phyloP scores from a whole-genome alignment of 2,797 vertebrate species.

The Pangasius mekongensis region DNA sequence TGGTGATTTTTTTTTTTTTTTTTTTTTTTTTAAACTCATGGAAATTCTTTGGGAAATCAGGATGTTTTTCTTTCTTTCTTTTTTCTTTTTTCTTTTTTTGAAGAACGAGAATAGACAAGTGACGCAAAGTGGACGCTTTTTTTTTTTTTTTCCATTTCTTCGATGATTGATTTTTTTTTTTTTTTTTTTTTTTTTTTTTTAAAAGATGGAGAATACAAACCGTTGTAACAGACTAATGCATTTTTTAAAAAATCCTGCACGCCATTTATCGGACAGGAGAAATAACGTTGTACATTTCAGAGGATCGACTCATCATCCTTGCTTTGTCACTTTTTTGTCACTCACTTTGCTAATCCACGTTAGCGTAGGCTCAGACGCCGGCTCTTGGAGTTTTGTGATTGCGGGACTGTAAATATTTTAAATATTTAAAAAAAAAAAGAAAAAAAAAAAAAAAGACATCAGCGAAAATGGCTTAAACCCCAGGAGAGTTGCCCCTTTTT shows the following conservation, averaged over 20 bases:
- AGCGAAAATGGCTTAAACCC: conserved; percentile 61
- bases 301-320: conserved; percentile 64
- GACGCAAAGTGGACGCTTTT: conserved; percentile 67
- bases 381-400: conserved; percentile 82
- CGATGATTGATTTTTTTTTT: conserved; percentile 67
- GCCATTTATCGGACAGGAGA: conserved; percentile 64
- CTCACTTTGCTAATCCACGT: conserved; percentile 72
- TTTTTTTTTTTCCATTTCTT: conserved; percentile 60
- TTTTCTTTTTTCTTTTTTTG: conserved; percentile 34
- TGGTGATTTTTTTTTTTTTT: conserved; percentile 69
- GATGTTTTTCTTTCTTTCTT: conserved; percentile 37
- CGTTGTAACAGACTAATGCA: conserved; percentile 79
- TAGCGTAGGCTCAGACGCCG: conserved; percentile 64
- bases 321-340: conserved; percentile 62
- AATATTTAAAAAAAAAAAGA: conserved; percentile 83
- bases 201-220: conserved; percentile 79
- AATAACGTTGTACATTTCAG: conserved; percentile 47
- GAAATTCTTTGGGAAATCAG: conserved; percentile 70
- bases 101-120: conserved; percentile 69
- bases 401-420: conserved; percentile 95
- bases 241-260: conserved; percentile 71
- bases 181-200: conserved; percentile 71
- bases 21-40: conserved; percentile 67
- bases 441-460: conserved; percentile 48
- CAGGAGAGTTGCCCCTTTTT: conserved; percentile 55